These are phyloP conservation scores for Colossoma macropomum DNA, from an alignment of 2,113 vertebrate genomes.

Conservation along the genomic window DNA sequence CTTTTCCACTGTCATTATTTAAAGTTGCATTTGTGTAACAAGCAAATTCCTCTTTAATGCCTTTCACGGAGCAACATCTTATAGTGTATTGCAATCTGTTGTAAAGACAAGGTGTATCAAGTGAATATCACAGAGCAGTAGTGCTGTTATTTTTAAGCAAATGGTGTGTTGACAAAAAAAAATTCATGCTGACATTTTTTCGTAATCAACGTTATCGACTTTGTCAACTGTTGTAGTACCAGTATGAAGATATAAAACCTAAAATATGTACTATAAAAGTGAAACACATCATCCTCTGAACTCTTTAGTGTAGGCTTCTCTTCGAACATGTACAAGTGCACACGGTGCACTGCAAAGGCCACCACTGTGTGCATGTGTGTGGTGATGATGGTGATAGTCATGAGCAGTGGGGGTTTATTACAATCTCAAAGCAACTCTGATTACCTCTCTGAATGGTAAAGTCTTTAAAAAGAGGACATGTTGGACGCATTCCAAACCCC, in stretches of 20 bases:
- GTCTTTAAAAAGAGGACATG: background rate
- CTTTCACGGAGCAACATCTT: background rate
- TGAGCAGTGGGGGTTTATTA: slow-evolving; percentile 13
- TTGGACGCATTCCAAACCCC: slow-evolving; percentile 30
- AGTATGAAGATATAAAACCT: no score
- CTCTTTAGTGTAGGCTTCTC: background rate
- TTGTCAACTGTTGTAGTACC: no score
- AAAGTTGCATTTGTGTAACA: no score
- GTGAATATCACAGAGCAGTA: background rate
- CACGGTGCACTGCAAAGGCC: background rate
- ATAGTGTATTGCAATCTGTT: background rate
- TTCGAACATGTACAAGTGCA: background rate
- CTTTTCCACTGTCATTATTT: no score
- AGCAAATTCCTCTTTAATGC: no score
- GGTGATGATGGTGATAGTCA: slow-evolving; percentile 29
- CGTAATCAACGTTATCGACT: no score
- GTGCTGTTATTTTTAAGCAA: no score
- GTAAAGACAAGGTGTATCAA: background rate
- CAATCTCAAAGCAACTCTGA: slow-evolving; percentile 47
- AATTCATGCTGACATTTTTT: no score
- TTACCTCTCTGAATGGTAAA: slow-evolving; percentile 22
- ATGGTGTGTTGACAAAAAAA: no score
- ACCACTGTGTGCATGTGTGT: background rate
- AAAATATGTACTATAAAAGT: no score
- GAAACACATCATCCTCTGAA: background rate